Evolutionary conservation across 2,888 invertebrate genomes (phyloP), one percentile per base, ranked within the genome.

Genomic region (Aspidiotus destructor): DNA sequence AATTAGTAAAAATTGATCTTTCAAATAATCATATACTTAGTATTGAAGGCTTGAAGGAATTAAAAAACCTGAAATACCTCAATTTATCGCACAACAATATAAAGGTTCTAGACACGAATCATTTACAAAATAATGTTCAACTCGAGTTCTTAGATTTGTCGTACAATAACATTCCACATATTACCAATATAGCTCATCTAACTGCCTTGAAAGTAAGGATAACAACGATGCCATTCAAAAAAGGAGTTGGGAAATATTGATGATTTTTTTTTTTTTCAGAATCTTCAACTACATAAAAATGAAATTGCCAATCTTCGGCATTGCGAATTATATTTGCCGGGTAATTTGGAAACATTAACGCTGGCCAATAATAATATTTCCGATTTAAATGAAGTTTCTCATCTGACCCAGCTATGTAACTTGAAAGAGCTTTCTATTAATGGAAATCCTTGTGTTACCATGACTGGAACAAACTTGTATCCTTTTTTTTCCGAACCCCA

Each of bases 11-110:
- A 55, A 79, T 95, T 71, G 88, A 92, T 77, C 81, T 95, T 60
- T 88, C 92, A 72, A 86, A 90, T 76, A 95, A 95, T 79, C 88
- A 88, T 63, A 90, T 95, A 72, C 81, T 92, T 58, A 88, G 88
- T 69, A 92, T 94, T 75, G 94, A 95, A 78, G 94, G 93, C 10
- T 80, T 94, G 13, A 90, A 90, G 77, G 91, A 92, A 70, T 82
- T 95, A 72, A 81, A 84, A 65, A 86, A 89, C 75, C 81, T 95
- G 70, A 86, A 86, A 75, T 87, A 87, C 75, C 81, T 95, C 64
- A 90, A 91, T 78, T 80, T 95, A 69, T 85, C 88, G 78, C 90
- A 89, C 71, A 95, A 95, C 79, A 92, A 88, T 75, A 89, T 95
- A 74, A 94, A 94, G 82, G 85, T 85, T 78, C 73, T 94, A 75